A percentile compares a stretch with the other conserved stretches of the same genome.
Evolutionary conservation across 2,888 invertebrate genomes (phyloP).

Genomic region (Microplitis manilae): DNA sequence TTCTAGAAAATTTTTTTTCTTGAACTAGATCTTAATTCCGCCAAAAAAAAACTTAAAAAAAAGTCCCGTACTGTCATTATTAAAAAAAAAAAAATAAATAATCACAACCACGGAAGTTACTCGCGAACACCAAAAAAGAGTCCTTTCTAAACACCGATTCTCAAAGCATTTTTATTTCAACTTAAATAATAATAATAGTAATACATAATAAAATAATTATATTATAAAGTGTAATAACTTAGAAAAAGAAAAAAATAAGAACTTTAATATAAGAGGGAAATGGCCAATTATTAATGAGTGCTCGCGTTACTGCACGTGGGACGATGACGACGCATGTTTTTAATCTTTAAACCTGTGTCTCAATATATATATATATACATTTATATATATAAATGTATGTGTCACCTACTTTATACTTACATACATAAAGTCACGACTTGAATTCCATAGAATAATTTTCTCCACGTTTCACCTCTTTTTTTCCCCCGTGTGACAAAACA

Average conservation of each 20-base stretch:
- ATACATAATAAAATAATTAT: neutral
- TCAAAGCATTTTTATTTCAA: no score
- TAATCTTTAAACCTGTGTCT: conserved; percentile 43
- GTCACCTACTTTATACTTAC: conserved; percentile 29
- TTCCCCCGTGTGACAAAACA: neutral
- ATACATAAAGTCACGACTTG: conserved; percentile 1
- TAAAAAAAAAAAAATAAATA: conserved; percentile 14
- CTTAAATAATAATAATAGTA: neutral
- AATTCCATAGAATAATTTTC: conserved; percentile 23
- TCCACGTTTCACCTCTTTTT: conserved; percentile 30
- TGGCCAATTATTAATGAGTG: conserved; percentile 55
- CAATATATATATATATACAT: conserved; percentile 39
- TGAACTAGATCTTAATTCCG: no score
- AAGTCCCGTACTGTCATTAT: neutral
- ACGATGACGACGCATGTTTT: conserved; percentile 41
- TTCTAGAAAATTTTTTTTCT: no score
- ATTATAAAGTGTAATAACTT: conserved; percentile 1
- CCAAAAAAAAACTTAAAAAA: neutral
- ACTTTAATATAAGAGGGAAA: conserved; percentile 50
- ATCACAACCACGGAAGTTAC: conserved; percentile 46
- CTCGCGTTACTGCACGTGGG: conserved; percentile 51
- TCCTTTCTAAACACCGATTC: no score
- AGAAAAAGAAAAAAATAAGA: neutral
- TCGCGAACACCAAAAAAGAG: conserved; percentile 39
- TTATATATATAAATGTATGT: conserved; percentile 29